phyloP scores from a whole-genome alignment of 2,113 vertebrate species.

The Prietella phreatophila region DNA sequence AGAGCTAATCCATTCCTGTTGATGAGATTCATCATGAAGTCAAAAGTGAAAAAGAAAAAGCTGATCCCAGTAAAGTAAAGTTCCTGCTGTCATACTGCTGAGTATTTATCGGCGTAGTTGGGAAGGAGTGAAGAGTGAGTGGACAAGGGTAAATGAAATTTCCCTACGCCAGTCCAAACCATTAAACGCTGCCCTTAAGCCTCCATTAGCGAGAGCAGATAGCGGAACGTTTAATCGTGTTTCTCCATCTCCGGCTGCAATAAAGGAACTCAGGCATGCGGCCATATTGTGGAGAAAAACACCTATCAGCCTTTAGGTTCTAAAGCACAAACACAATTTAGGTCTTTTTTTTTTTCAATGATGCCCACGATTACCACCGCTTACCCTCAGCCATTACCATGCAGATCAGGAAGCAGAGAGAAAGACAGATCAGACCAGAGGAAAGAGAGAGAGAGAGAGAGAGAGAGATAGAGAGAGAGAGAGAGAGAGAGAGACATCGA shows the following conservation, averaged over 20 bases:
- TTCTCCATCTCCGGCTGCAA: background rate
- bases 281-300: slow-evolving; percentile 24
- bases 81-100: background rate
- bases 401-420: background rate
- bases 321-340: background rate
- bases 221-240: slow-evolving; percentile 2
- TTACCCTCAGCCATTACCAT: background rate
- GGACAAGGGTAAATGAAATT: slow-evolving; percentile 3
- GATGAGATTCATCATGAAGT: background rate
- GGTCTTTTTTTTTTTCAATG: background rate
- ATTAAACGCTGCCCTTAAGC: slow-evolving; percentile 30
- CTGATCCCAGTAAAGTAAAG: background rate
- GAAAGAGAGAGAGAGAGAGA: background rate
- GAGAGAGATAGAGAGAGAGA: background rate
- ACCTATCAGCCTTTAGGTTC: slow-evolving; percentile 17
- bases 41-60: background rate
- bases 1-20: background rate
- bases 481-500: background rate
- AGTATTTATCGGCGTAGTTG: slow-evolving; percentile 5
- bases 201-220: slow-evolving; percentile 18
- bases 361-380: background rate
- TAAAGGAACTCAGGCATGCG: background rate
- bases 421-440: background rate
- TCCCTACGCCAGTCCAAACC: slow-evolving; percentile 4
- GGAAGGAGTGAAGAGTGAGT: background rate